Evolutionary conservation across 2,113 vertebrate species (phyloP).

Genomic region (Urocitellus parryii): DNA sequence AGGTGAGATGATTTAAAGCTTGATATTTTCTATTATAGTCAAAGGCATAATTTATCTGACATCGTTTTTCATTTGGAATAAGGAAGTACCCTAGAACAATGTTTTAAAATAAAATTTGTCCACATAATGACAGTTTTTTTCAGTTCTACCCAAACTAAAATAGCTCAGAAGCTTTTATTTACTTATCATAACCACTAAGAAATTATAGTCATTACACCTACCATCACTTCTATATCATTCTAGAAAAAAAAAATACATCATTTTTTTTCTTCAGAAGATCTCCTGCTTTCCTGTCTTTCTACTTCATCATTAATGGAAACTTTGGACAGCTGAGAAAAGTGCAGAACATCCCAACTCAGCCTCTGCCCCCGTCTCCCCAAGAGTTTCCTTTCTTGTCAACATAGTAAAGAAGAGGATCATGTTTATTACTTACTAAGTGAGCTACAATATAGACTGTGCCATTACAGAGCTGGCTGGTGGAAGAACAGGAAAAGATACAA

Average conservation of each 20-base stretch:
- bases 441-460: background rate
- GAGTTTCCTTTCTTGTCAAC: background rate
- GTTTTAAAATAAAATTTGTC: constrained; percentile 71
- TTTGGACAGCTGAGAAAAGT: background rate
- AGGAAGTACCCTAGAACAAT: constrained; percentile 66
- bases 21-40: constrained; percentile 69
- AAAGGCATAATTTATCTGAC: constrained; percentile 80
- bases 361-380: background rate
- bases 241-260: background rate
- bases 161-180: constrained; percentile 69
- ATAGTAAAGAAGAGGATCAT: background rate
- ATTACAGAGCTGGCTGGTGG: background rate
- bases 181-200: constrained; percentile 60
- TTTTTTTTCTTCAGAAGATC: background rate
- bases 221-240: background rate
- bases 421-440: background rate
- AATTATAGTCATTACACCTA: constrained; percentile 69
- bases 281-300: background rate
- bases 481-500: background rate
- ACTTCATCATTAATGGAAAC: background rate
- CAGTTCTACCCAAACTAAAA: constrained; percentile 57
- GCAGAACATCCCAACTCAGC: background rate
- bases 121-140: constrained; percentile 55
- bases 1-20: constrained; percentile 73
- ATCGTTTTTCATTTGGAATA: constrained; percentile 66